phyloP scores from a whole-genome alignment of 2,888 invertebrate species.

The Nemapogon koenigi region DNA sequence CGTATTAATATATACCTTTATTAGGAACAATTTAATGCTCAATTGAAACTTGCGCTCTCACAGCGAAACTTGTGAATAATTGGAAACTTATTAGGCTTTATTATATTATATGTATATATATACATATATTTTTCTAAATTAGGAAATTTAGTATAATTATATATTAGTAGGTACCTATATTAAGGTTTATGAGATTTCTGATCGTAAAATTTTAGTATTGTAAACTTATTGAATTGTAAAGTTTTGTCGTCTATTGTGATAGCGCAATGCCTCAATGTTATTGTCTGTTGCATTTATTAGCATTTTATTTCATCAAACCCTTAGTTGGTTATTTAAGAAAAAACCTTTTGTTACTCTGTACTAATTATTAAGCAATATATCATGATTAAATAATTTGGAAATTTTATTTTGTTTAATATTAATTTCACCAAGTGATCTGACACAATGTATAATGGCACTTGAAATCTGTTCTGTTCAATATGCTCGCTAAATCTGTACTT shows the following conservation, averaged over 20 bases:
- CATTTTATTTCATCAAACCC: constrained; percentile 52
- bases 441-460: no score
- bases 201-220: constrained; percentile 22
- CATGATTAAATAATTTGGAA: constrained; percentile 39
- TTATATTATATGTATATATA: constrained; percentile 14
- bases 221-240: constrained; percentile 17
- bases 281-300: constrained; percentile 61
- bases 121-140: constrained; percentile 15
- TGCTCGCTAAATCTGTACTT: no score
- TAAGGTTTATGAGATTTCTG: constrained; percentile 58
- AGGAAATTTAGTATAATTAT: constrained; percentile 20
- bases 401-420: neutral
- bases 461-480: no score
- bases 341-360: constrained; percentile 56
- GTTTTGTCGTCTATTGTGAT: constrained; percentile 36
- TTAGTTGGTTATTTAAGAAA: constrained; percentile 47
- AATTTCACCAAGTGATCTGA: no score
- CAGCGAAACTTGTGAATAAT: constrained; percentile 37
- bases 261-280: constrained; percentile 52
- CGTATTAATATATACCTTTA: constrained; percentile 25
- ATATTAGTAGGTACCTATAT: constrained; percentile 54
- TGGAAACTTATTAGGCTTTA: constrained; percentile 3
- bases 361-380: constrained; percentile 59
- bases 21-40: constrained; percentile 45
- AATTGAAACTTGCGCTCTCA: constrained; percentile 57